Conservation (phyloP, 1,140 invertebrate genomes). For the Sitobion miscanthi region DNA sequence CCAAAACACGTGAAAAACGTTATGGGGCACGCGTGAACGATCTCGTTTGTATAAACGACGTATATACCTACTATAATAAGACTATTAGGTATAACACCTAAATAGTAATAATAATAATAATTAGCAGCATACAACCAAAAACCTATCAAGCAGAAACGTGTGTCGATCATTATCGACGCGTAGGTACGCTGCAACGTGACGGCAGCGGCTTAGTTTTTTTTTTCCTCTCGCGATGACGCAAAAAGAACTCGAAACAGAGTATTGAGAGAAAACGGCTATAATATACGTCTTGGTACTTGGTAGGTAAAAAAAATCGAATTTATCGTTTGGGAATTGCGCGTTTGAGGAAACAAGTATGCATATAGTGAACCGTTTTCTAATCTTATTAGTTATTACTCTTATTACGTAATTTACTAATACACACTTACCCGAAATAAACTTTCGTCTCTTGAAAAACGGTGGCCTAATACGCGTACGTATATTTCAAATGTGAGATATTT, state of each 20-base stretch:
- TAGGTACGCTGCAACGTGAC: background rate
- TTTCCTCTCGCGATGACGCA: background rate
- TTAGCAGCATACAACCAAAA: background rate
- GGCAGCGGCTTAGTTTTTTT: background rate
- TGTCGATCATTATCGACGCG: background rate
- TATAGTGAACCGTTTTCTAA: background rate
- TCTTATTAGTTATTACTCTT: background rate
- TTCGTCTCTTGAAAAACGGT: too few relatives aligned
- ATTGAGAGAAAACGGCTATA: background rate
- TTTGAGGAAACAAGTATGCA: background rate
- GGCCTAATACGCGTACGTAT: too few relatives aligned
- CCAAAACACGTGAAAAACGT: background rate
- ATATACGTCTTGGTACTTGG: too few relatives aligned
- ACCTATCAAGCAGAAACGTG: constrained; percentile 2
- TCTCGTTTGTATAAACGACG: background rate
- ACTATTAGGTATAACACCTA: background rate
- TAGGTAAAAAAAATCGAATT: background rate
- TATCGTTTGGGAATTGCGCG: background rate
- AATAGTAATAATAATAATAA: background rate
- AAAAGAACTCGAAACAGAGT: background rate
- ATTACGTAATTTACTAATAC: too few relatives aligned
- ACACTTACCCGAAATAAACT: too few relatives aligned
- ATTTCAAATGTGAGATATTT: too few relatives aligned
- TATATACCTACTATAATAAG: background rate
- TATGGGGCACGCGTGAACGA: background rate